Base-by-base conservation (phyloP, 2,797 vertebrate species). In the Cyprinella venusta region DNA sequence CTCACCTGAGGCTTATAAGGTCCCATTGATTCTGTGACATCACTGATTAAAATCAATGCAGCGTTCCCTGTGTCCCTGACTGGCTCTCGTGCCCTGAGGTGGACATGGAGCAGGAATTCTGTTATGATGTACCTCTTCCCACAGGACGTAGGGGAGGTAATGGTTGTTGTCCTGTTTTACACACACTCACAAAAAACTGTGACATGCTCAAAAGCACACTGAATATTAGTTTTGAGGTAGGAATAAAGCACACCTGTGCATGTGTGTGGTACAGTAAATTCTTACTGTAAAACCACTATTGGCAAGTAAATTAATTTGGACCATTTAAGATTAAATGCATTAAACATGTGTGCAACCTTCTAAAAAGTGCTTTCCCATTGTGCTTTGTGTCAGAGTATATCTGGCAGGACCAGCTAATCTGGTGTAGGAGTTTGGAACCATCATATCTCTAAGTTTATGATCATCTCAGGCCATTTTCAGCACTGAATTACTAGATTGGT, bases 41-140 rank as follows among this genome's bases (percentile, higher is more conserved):
- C 84, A 67, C 91, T 92, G 92, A 93, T 93, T 92, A 91, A 93
- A 95, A 94, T 94, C 92, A 94, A 93, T 94, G 76, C 76, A 50
- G 76, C 52, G 67, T 80, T 84, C 77, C 50, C 76, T 15, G 79
- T 79, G 79, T 70, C 79, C 63, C 83, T 69, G 61, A 79, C 79
- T 68, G 72, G n/a, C 40, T 38, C 15, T 9, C 26, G 21, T 50
- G 56, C 33, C 52, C 42, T 45, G 30, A 74, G 21, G 50, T 21
- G 13, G 69, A 63, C 50, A 9, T 67, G 26, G 45, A 78, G 38
- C 50, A n/a, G 56, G 38, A 48, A 63, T 24, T 76, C 76, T 82
- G 65, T 78, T 77, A 75, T 79, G 38, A 61, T 65, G 78, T 71
- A 81, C 40, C 59, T 80, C 38, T 19, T 54, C 38, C 48, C 64